phyloP scores from a whole-genome alignment of 2,797 vertebrate genomes.

The Bufotes viridis region DNA sequence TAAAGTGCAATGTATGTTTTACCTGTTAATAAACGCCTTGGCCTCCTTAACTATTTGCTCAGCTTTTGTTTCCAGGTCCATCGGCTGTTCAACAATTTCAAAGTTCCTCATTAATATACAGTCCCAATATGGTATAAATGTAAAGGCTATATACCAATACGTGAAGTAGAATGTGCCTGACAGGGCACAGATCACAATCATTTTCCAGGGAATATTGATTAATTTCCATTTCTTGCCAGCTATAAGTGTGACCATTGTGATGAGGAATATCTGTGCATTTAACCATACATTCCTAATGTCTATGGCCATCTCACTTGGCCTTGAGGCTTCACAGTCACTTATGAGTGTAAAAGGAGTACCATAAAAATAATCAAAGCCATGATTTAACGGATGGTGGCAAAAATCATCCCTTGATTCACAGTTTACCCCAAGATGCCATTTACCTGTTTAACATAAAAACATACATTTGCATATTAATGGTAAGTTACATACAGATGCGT shows the following conservation, averaged over 20 bases:
- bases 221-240: slow-evolving; percentile 68
- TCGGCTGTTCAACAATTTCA: slow-evolving; percentile 86
- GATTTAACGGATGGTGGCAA: slow-evolving; percentile 90
- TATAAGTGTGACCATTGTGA: slow-evolving; percentile 73
- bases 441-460: slow-evolving; percentile 72
- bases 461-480: not conserved
- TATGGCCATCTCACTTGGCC: slow-evolving; percentile 73
- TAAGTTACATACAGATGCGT: not conserved
- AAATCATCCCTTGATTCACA: slow-evolving; percentile 80
- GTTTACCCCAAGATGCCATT: slow-evolving; percentile 92
- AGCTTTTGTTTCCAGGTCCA: slow-evolving; percentile 73
- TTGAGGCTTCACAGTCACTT: slow-evolving; percentile 77
- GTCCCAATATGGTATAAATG: slow-evolving; percentile 80
- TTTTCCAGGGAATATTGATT: slow-evolving; percentile 65
- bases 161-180: slow-evolving; percentile 66
- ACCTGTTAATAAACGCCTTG: slow-evolving; percentile 83
- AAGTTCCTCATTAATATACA: slow-evolving; percentile 91
- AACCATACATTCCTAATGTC: slow-evolving; percentile 65
- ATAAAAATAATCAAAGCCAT: slow-evolving; percentile 90
- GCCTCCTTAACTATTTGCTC: slow-evolving; percentile 80
- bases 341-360: slow-evolving; percentile 84
- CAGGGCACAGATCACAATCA: slow-evolving; percentile 61
- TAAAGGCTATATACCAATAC: slow-evolving; percentile 73
- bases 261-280: slow-evolving; percentile 66
- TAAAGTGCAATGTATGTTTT: slow-evolving; percentile 34